Conservation (phyloP, 1,140 invertebrate species). For the Macrobrachium rosenbergii region DNA sequence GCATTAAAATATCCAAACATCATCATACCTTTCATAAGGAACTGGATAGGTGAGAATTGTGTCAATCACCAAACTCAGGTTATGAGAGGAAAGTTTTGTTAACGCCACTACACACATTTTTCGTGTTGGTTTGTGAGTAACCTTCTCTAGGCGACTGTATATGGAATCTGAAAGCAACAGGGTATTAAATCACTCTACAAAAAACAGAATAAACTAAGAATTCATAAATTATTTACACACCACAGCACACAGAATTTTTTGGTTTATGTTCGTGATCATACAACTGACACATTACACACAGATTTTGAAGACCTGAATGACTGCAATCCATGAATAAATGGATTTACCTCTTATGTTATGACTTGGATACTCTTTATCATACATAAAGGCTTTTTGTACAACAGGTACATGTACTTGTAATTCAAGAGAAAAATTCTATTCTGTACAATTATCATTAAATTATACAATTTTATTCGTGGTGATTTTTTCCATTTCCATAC, state of each 20-base stretch:
- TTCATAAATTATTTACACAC: not conserved
- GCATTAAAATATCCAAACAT: not conserved
- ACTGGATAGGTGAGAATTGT: slow-evolving; percentile 41
- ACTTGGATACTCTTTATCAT: too few relatives aligned
- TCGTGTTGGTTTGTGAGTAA: slow-evolving; percentile 45
- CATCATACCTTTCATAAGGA: slow-evolving; percentile 51
- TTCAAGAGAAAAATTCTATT: too few relatives aligned
- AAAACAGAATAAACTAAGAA: not conserved
- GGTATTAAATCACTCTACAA: too few relatives aligned
- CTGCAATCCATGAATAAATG: too few relatives aligned
- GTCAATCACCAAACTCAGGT: slow-evolving; percentile 48
- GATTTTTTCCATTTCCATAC: not conserved
- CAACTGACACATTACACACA: too few relatives aligned
- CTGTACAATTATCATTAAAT: too few relatives aligned
- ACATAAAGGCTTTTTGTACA: too few relatives aligned
- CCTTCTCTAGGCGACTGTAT: slow-evolving; percentile 52
- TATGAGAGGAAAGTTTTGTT: slow-evolving; percentile 42
- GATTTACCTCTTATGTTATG: too few relatives aligned
- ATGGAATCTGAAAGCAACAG: slow-evolving; percentile 23
- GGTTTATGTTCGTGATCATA: too few relatives aligned
- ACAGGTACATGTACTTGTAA: too few relatives aligned
- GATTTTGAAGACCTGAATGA: too few relatives aligned
- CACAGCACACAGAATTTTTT: too few relatives aligned
- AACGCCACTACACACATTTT: slow-evolving; percentile 42
- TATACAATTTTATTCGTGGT: not conserved